Evolutionary conservation across 2,888 invertebrate genomes (phyloP), one percentile per base, ranked within the genome.

Genomic region (Mamestra brassicae): DNA sequence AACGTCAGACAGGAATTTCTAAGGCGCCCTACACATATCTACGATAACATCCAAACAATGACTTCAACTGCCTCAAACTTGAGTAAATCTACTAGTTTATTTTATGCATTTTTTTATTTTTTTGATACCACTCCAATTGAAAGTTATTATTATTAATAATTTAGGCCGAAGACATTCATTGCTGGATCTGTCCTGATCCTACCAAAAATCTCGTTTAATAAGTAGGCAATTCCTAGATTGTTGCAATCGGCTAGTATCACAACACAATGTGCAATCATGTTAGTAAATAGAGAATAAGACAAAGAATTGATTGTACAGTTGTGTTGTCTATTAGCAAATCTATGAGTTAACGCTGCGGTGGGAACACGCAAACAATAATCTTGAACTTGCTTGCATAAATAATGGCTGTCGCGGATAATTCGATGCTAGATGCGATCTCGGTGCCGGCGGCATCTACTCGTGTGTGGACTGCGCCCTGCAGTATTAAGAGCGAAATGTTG

Each of bases 381-480:
- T 87, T 84, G 81, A 84, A 87, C 84, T 85, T 83, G 73, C 64
- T 63, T 78, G 78, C 80, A 86, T 85, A 80, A 75, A 84, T 86
- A 86, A 81, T 72, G 77, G 67, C 36, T 52, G 75, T 70, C 52
- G 68, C 60, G 73, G 84, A 76, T 77, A 83, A 72, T 78, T 72
- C 60, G 77, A 80, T 83, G 45, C 66, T 71, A 74, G 75, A 85
- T 80, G 70, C 69, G 70, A 85, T 85, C 85, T 76, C 54, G 72
- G 70, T 72, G 61, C 83, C 79, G 58, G 58, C 64, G 67, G 82
- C 78, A 55, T 74, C 54, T 69, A 66, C 64, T 75, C 64, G 58
- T 71, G 64, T 64, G 66, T 55, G 7, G 45, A 26, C 42, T 65
- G 42, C 17, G n/a, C 38, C 26, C 42, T 57, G n/a, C 58, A 65